phyloP scores from a whole-genome alignment of 2,888 invertebrate species.

The Drosophila putrida region DNA sequence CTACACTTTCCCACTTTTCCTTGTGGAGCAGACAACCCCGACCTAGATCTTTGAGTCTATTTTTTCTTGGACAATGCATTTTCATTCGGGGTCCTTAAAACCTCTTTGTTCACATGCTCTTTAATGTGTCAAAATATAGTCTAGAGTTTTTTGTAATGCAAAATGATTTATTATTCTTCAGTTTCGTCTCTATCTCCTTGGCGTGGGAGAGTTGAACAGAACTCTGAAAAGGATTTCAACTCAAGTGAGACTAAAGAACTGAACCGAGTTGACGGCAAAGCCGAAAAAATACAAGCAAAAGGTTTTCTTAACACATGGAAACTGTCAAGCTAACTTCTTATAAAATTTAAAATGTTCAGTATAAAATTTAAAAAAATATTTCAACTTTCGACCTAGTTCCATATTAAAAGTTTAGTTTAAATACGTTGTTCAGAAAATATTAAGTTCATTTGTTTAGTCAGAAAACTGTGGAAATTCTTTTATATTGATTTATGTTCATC shows the following conservation, averaged over 20 bases:
- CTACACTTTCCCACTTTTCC: slow-evolving; percentile 22
- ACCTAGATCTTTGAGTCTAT: slow-evolving; percentile 21
- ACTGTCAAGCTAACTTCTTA: neutral
- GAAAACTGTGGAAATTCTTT: no score
- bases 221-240: slow-evolving; percentile 28
- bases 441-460: no score
- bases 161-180: slow-evolving; percentile 74
- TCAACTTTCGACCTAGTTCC: neutral
- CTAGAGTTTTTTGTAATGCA: slow-evolving; percentile 65
- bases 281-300: slow-evolving; percentile 3
- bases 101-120: slow-evolving; percentile 66
- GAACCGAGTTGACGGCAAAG: neutral
- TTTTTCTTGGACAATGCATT: slow-evolving; percentile 24
- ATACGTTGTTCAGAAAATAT: no score
- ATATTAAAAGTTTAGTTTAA: neutral
- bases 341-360: neutral
- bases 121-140: slow-evolving; percentile 80
- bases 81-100: slow-evolving; percentile 6
- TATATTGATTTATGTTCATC: no score
- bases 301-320: neutral
- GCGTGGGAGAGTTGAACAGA: slow-evolving; percentile 63
- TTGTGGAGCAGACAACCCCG: slow-evolving; percentile 34
- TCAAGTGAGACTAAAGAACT: neutral
- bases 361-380: neutral
- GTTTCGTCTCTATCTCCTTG: slow-evolving; percentile 1